Evolutionary conservation across 1,140 invertebrate genomes (phyloP).

Genomic region (Drosophila lini): DNA sequence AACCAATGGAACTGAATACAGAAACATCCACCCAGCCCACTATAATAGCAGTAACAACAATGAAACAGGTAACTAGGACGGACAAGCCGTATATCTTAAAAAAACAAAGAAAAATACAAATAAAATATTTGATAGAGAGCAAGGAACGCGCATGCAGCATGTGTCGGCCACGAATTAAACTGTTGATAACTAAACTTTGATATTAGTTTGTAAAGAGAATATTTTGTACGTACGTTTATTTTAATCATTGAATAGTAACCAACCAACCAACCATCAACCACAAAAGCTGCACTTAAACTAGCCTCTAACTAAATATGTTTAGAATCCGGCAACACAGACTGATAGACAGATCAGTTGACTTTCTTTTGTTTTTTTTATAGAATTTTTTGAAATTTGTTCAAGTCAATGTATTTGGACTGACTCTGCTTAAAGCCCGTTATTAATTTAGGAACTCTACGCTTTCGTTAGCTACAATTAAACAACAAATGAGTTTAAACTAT

Average conservation of each 20-base stretch:
- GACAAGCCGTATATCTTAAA: conserved; percentile 11
- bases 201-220: conserved; percentile 90
- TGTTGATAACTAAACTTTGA: conserved; percentile 90
- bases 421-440: conserved; percentile 6
- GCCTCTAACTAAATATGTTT: conserved; percentile 15
- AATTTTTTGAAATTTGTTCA: conserved; percentile 14
- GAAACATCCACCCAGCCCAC: conserved; percentile 17
- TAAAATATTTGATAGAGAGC: conserved; percentile 61
- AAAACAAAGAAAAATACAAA: conserved; percentile 7
- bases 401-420: conserved; percentile 1
- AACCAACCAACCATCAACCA: conserved; percentile 29
- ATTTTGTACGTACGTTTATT: conserved; percentile 75
- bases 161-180: conserved; percentile 78
- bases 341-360: conserved; percentile 4
- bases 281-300: conserved; percentile 16
- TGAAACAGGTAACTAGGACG: conserved; percentile 17
- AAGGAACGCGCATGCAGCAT: conserved; percentile 84
- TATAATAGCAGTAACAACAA: conserved; percentile 1
- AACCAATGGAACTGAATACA: conserved; percentile 38
- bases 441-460: conserved; percentile 18
- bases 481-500: conserved; percentile 18
- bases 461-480: conserved; percentile 25
- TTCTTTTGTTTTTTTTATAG: conserved; percentile 13
- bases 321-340: conserved; percentile 4
- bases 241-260: conserved; percentile 61